Percentiles rank a stretch among this genome's conserved stretches.
phyloP scores from a whole-genome alignment of 2,797 vertebrate genomes.

The Mormyrops boulengeri region DNA sequence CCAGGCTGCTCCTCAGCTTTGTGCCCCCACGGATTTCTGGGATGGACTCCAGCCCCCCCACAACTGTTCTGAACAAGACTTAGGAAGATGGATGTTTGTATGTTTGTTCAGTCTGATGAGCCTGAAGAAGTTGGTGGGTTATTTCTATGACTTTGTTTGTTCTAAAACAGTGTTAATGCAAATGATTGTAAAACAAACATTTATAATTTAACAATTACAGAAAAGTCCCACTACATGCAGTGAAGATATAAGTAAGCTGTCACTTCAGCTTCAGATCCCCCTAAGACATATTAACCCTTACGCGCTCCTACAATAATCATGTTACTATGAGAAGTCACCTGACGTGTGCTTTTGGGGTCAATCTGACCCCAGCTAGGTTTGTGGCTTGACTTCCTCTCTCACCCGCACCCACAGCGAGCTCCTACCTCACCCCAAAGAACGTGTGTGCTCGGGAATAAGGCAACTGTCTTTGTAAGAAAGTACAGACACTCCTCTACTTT shows the following conservation, averaged over 20 bases:
- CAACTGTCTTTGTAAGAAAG: not conserved
- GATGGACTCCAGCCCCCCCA: not conserved
- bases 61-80: not conserved
- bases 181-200: not conserved
- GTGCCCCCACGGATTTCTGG: not conserved
- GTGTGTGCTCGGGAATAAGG: not conserved
- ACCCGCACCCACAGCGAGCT: not conserved
- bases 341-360: not conserved
- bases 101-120: not conserved
- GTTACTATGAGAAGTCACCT: not conserved
- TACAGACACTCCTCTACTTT: too few species aligned
- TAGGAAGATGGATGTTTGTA: not conserved
- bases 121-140: not conserved
- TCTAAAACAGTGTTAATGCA: not conserved
- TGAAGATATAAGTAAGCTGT: not conserved
- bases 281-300: not conserved
- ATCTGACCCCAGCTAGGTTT: too few species aligned
- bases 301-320: not conserved
- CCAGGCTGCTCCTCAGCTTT: not conserved
- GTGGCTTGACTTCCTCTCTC: not conserved
- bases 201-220: not conserved
- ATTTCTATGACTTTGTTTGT: not conserved
- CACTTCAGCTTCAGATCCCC: not conserved
- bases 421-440: not conserved
- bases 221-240: not conserved